Conservation (phyloP, 2,113 vertebrate genomes). For the Ageneiosus marmoratus region DNA sequence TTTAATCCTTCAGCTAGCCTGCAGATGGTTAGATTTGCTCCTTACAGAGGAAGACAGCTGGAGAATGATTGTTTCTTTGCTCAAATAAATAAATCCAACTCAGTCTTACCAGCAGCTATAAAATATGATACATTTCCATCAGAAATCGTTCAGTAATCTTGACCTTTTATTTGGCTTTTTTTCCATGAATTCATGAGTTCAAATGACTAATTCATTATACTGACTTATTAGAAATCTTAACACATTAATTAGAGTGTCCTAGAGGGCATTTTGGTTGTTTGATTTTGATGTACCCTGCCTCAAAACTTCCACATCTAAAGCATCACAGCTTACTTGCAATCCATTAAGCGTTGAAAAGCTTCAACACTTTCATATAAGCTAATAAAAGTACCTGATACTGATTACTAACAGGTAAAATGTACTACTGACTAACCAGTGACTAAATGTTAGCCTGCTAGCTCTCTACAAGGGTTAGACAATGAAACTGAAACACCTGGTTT, state of each 20-base stretch:
- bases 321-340: no score
- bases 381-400: no score
- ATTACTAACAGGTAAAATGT: background rate
- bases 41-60: constrained; percentile 14
- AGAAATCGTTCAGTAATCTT: background rate
- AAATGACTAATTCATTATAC: background rate
- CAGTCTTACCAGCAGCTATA: no score
- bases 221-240: background rate
- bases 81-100: background rate
- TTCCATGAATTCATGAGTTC: background rate
- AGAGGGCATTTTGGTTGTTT: background rate
- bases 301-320: no score
- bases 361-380: no score
- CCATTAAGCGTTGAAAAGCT: no score
- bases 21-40: background rate
- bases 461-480: no score
- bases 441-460: background rate
- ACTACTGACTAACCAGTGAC: background rate
- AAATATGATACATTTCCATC: background rate
- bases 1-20: constrained; percentile 15
- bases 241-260: background rate
- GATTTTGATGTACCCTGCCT: background rate
- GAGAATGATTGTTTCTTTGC: background rate
- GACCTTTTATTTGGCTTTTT: background rate
- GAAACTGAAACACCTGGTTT: no score